phyloP scores from a whole-genome alignment of 2,113 vertebrate species.

The Thamnophis sirtalis region DNA sequence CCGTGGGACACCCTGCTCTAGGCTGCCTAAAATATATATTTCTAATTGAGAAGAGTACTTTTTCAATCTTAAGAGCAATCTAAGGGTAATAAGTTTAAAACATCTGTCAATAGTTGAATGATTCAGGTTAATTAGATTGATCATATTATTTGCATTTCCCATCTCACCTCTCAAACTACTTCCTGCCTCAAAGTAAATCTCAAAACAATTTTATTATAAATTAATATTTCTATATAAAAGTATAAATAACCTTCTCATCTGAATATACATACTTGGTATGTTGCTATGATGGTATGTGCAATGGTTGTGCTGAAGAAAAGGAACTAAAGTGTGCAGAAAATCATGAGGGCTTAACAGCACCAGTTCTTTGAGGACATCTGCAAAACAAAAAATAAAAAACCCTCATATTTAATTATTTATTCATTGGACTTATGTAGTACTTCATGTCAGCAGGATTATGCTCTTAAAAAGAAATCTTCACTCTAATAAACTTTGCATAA shows the following conservation, averaged over 20 bases:
- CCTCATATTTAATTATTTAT: conserved; percentile 15
- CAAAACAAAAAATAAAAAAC: conserved; percentile 55
- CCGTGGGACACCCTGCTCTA: not conserved
- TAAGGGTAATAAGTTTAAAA: not conserved
- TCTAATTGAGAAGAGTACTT: not conserved
- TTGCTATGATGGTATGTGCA: conserved; percentile 99
- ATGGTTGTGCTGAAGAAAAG: conserved; percentile 99
- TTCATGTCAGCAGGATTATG: too few species aligned
- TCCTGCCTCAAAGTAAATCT: not conserved
- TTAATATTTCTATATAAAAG: not conserved
- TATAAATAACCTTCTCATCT: not conserved
- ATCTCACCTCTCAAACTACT: not conserved
- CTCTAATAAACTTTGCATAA: not conserved
- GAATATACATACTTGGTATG: conserved; percentile 88
- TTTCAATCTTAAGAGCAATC: not conserved
- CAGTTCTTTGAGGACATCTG: conserved; percentile 97
- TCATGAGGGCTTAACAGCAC: conserved; percentile 97
- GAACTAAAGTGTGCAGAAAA: conserved; percentile 97
- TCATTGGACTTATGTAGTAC: not conserved
- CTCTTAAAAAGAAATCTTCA: not conserved
- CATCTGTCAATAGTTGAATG: not conserved
- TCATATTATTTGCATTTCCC: not conserved
- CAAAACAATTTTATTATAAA: not conserved
- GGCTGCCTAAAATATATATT: not conserved
- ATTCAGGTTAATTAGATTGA: not conserved